phyloP scores from a whole-genome alignment of 2,797 vertebrate species.

The Acrocephalus scirpaceus region DNA sequence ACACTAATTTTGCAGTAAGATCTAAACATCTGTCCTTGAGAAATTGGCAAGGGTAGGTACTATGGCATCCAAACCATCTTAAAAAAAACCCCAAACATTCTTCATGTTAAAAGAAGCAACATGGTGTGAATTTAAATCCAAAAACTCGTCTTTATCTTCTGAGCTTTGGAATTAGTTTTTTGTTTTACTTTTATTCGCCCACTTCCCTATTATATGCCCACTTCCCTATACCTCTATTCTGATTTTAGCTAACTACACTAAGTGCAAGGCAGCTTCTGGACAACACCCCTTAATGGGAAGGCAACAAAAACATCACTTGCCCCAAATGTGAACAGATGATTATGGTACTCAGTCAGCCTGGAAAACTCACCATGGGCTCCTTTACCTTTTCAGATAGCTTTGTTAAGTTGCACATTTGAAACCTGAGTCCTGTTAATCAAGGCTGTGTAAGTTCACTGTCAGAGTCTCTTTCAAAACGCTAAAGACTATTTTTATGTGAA shows the following conservation, averaged over 20 bases:
- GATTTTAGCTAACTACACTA: background rate
- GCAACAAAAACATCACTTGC: background rate
- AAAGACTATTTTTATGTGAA: background rate
- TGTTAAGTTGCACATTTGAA: background rate
- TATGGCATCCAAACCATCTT: background rate
- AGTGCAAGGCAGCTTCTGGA: background rate
- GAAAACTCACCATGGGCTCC: background rate
- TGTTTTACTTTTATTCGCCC: too few relatives aligned
- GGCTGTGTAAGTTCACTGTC: background rate
- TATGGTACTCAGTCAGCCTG: background rate
- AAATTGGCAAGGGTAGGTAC: background rate
- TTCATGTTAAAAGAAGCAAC: background rate
- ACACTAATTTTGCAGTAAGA: background rate
- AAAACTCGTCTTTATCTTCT: background rate
- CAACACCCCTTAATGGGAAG: background rate
- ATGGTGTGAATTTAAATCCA: accelerated
- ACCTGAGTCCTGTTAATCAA: background rate
- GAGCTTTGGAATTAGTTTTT: background rate
- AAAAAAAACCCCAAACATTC: too few relatives aligned
- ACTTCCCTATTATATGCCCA: too few relatives aligned
- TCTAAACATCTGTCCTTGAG: background rate
- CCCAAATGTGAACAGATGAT: background rate
- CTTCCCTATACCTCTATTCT: background rate
- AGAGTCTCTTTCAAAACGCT: background rate
- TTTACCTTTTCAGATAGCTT: background rate